phyloP scores from a whole-genome alignment of 2,888 invertebrate species.

The Tiphia femorata region DNA sequence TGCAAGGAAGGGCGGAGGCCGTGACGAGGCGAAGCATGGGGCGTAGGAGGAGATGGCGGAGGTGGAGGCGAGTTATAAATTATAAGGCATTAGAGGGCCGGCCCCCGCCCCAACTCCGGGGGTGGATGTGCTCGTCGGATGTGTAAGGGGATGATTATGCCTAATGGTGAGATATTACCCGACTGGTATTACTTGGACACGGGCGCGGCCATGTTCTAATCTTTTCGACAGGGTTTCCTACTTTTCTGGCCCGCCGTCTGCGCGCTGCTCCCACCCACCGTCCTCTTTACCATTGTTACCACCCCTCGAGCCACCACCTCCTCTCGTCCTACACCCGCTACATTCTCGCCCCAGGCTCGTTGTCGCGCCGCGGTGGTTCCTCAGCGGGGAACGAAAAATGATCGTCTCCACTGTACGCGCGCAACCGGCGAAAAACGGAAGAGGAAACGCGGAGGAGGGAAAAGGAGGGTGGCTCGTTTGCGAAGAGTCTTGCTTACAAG shows the following conservation, averaged over 20 bases:
- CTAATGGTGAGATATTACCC: conserved; percentile 69
- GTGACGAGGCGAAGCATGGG: too few relatives aligned
- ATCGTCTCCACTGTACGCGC: too few relatives aligned
- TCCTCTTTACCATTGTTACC: not conserved
- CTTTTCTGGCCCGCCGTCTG: conserved; percentile 55
- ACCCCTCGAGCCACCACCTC: too few relatives aligned
- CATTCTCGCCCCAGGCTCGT: too few relatives aligned
- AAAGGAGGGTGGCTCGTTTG: not conserved
- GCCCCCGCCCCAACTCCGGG: conserved; percentile 49
- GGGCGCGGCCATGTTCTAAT: conserved; percentile 66
- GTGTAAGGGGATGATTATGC: conserved; percentile 69
- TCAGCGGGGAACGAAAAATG: too few relatives aligned
- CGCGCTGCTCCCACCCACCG: conserved; percentile 2
- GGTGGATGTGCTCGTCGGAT: conserved; percentile 58
- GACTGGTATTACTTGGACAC: conserved; percentile 67
- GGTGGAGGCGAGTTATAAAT: conserved; percentile 64
- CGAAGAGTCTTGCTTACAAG: not conserved
- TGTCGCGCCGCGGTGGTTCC: too few relatives aligned
- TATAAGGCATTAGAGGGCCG: conserved; percentile 66
- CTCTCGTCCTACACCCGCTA: not conserved
- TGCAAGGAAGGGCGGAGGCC: conserved; percentile 10
- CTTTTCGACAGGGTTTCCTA: conserved; percentile 68
- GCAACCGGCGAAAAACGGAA: too few relatives aligned
- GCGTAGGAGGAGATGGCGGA: not conserved
- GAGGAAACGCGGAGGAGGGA: not conserved